Conservation (phyloP, 2,797 vertebrate genomes). For the Poeciliopsis infans region DNA sequence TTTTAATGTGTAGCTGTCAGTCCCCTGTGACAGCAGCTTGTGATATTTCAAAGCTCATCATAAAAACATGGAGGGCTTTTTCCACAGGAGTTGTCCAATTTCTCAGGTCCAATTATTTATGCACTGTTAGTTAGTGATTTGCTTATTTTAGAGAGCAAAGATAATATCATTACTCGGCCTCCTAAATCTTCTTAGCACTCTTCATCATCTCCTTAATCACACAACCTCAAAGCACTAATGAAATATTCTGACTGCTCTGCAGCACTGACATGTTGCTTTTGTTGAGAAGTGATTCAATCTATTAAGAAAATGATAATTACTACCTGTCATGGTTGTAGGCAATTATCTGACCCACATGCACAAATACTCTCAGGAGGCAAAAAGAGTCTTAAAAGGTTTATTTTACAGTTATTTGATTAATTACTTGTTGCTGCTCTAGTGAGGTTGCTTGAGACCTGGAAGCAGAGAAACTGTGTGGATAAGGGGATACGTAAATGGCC, state of each 20-base stretch:
- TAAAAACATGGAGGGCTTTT: constrained; percentile 6
- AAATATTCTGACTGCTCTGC: constrained; percentile 30
- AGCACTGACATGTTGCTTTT: constrained; percentile 6
- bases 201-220: constrained; percentile 23
- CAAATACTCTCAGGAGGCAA: not conserved
- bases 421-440: not conserved
- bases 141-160: constrained; percentile 25
- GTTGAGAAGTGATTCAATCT: not conserved
- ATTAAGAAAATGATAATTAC: not conserved
- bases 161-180: constrained; percentile 26
- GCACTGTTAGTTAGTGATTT: constrained; percentile 46
- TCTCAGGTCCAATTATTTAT: constrained; percentile 2
- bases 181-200: constrained; percentile 35
- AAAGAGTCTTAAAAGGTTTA: not conserved
- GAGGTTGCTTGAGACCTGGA: not conserved
- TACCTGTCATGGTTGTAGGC: not conserved
- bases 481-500: no score
- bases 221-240: constrained; percentile 48
- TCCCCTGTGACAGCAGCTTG: not conserved
- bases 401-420: not conserved
- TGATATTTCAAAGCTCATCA: constrained; percentile 21
- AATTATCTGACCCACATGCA: not conserved
- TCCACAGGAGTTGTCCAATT: not conserved
- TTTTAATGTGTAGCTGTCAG: not conserved
- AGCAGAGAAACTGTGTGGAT: not conserved